Base-by-base conservation (phyloP, 2,113 vertebrate species). In the Corythornis vintsioides region DNA sequence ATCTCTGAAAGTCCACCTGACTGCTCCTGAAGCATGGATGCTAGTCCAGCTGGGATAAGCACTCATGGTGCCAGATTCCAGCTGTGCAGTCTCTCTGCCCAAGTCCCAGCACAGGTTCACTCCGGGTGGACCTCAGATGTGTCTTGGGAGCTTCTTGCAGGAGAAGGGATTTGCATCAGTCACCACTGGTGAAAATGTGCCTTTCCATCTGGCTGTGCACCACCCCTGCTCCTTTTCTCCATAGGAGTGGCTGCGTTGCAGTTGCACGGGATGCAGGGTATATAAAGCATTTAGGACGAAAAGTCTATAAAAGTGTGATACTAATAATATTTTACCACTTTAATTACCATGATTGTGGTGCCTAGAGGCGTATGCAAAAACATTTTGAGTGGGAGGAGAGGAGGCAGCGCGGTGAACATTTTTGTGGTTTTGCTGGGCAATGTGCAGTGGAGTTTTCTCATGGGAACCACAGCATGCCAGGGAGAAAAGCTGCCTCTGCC, bases 341-440 rank as follows among this genome's bases (percentile, higher is more conserved):
- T 96, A 96, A 97, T 97, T 94, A 94, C 92, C 50, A 38, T 78
- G 92, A 89, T 76, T 84, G 95, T 92, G 75, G 95, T 61, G 95
- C 96, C 95, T 89, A 79, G 80, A 88, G 96, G 89, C 65, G 24
- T 85, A 90, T 92, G 94, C 94, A 92, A 92, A 95, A 93, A 31
- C 89, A 79, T 35, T 77, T 47, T 80, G 95, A 86, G 94, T 92
- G 91, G 96, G 96, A 73, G 94, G 93, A 88, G 92, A 90, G 93
- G 65, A 94, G 94, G 87, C 92, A 83, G 91, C 2, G n/a, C 92
- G 87, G 89, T 74, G 92, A 96, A 86, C 93, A 94, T 95, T 94
- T 86, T 92, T 96, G 93, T 93, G 94, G 96, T 84, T 96, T 96
- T 72, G 93, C 89, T 47, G 96, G 96, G 93, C 94, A 96, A 84